Percentiles rank a stretch among this genome's conserved stretches.
These are phyloP conservation scores for Caranx melampygus DNA, from an alignment of 2,113 vertebrate species.

Conservation along the genomic window DNA sequence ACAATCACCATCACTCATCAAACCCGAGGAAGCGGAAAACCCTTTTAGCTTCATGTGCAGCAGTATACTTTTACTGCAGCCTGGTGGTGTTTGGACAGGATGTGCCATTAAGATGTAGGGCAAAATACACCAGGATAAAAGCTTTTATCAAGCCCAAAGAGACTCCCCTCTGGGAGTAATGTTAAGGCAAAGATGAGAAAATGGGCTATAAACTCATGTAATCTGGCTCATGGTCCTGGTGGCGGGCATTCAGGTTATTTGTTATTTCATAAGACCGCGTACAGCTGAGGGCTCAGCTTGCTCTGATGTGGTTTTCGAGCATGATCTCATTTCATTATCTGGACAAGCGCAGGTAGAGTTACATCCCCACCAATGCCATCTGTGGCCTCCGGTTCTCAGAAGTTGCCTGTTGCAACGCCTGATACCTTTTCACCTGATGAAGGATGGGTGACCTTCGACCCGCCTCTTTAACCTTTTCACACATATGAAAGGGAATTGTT, in stretches of 20 bases:
- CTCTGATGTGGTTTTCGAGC: constrained; percentile 63
- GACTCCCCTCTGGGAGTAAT: constrained; percentile 43
- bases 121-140: constrained; percentile 57
- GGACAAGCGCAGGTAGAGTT: constrained; percentile 71
- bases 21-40: constrained; percentile 58
- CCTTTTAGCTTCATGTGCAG: constrained; percentile 42
- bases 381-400: constrained; percentile 62
- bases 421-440: constrained; percentile 62
- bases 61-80: constrained; percentile 41
- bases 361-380: constrained; percentile 61
- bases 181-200: constrained; percentile 48
- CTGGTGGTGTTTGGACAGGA: constrained; percentile 61
- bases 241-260: constrained; percentile 40
- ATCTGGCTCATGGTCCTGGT: constrained; percentile 33
- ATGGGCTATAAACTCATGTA: constrained; percentile 42
- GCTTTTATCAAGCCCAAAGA: constrained; percentile 41
- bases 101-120: constrained; percentile 57
- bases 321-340: constrained; percentile 74
- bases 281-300: constrained; percentile 47
- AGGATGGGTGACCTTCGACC: constrained; percentile 49
- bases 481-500: constrained; percentile 13
- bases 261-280: constrained; percentile 53
- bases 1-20: constrained; percentile 70
- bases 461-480: constrained; percentile 44
- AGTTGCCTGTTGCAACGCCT: neutral